A percentile compares a stretch with the other conserved stretches of the same genome.
phyloP scores from a whole-genome alignment of 2,888 invertebrate genomes.

The Oxystoma pomonae region DNA sequence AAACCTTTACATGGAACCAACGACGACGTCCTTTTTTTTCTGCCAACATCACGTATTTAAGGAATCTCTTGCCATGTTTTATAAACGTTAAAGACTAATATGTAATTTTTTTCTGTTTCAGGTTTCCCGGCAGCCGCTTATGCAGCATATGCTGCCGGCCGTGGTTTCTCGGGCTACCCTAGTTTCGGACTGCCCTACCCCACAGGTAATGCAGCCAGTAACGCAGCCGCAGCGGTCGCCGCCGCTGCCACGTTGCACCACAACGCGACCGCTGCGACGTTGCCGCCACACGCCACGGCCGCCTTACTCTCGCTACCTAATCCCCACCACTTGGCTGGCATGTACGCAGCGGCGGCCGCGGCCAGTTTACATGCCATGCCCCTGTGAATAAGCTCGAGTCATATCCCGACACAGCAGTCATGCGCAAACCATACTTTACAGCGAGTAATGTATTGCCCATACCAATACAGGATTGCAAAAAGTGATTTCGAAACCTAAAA shows the following conservation, averaged over 20 bases:
- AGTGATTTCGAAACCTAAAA: too few relatives aligned
- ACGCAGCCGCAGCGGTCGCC: constrained; percentile 49
- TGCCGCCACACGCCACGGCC: constrained; percentile 55
- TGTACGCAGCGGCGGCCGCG: constrained; percentile 42
- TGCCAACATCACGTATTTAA: too few relatives aligned
- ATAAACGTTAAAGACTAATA: background rate
- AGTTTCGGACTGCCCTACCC: constrained; percentile 97
- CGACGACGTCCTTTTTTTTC: too few relatives aligned
- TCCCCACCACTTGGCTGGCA: constrained; percentile 50
- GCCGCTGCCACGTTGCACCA: constrained; percentile 71
- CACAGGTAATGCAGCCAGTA: constrained; percentile 71
- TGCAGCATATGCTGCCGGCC: constrained; percentile 94
- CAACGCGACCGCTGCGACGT: constrained; percentile 48
- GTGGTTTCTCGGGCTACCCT: constrained; percentile 96
- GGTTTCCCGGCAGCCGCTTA: constrained; percentile 94
- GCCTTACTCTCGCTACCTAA: constrained; percentile 38
- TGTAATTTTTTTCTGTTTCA: constrained; percentile 51
- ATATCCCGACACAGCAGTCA: too few relatives aligned
- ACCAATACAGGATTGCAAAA: too few relatives aligned
- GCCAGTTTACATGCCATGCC: constrained; percentile 71
- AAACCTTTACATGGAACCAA: too few relatives aligned
- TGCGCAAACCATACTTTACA: too few relatives aligned
- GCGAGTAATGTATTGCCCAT: too few relatives aligned
- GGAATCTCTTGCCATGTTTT: too few relatives aligned
- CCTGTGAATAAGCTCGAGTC: constrained; percentile 65